Conservation (phyloP, 2,888 invertebrate species). For the Anthophora plumipes region DNA sequence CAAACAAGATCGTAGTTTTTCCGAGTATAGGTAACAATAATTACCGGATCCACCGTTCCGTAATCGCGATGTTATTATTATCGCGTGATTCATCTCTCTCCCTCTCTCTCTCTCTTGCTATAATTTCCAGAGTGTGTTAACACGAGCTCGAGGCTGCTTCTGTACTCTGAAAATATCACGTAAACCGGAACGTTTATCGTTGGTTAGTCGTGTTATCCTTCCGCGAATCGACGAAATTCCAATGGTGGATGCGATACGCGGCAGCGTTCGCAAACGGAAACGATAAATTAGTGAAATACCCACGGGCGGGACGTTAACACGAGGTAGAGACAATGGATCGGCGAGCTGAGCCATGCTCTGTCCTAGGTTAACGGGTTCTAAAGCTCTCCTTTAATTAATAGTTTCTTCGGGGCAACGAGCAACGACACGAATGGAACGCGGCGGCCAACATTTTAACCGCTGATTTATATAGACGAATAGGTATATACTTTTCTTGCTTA, state of each 20-base stretch:
- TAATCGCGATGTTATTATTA: conserved; percentile 28
- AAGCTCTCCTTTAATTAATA: conserved; percentile 36
- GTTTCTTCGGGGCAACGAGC: not conserved
- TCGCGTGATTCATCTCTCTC: conserved; percentile 38
- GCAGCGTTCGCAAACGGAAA: conserved; percentile 44
- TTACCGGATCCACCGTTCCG: conserved; percentile 1
- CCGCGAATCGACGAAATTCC: conserved; percentile 9
- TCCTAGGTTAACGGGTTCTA: conserved; percentile 46
- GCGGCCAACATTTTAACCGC: conserved; percentile 6
- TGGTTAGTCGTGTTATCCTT: not conserved
- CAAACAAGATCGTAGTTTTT: not conserved
- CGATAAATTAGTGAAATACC: conserved; percentile 59
- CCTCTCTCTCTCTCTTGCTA: no score
- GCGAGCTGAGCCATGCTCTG: conserved; percentile 1
- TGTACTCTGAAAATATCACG: conserved; percentile 5
- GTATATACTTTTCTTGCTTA: not conserved
- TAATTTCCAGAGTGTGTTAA: conserved; percentile 27
- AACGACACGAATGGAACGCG: not conserved
- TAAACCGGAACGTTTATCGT: conserved; percentile 22
- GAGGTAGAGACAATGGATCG: conserved; percentile 44
- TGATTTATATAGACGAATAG: conserved; percentile 20
- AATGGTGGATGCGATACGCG: conserved; percentile 1
- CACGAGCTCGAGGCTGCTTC: not conserved
- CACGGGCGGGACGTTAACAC: conserved; percentile 20
- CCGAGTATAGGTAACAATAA: conserved; percentile 12